phyloP scores from a whole-genome alignment of 2,888 invertebrate genomes.

The Drosophila anceps region DNA sequence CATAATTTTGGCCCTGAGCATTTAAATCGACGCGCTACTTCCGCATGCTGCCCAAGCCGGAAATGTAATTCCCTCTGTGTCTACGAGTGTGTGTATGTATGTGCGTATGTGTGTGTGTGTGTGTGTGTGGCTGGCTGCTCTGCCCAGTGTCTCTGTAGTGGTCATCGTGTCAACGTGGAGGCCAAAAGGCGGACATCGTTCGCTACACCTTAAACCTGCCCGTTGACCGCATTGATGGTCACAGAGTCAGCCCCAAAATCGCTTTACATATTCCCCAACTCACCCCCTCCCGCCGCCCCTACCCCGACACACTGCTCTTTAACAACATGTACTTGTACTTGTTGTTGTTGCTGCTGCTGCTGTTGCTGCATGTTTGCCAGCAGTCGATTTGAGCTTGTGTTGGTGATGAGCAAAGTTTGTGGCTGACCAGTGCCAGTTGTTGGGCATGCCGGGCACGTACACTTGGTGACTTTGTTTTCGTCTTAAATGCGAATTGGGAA shows the following conservation, averaged over 20 bases:
- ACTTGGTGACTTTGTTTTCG: constrained; percentile 75
- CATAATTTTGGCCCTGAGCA: constrained; percentile 76
- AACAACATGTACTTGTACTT: constrained; percentile 8
- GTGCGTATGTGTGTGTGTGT: constrained; percentile 2
- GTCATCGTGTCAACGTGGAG: constrained; percentile 67
- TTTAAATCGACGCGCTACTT: constrained; percentile 66
- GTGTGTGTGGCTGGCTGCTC: constrained; percentile 32
- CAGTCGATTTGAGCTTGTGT: constrained; percentile 46
- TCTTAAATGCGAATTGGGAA: constrained; percentile 80
- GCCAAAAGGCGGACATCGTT: constrained; percentile 71
- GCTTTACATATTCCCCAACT: constrained; percentile 48
- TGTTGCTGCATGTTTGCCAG: constrained; percentile 15
- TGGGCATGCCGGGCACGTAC: constrained; percentile 74
- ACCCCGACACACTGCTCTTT: not conserved
- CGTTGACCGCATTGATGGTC: constrained; percentile 78
- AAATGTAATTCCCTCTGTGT: constrained; percentile 68
- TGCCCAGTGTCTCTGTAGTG: constrained; percentile 49
- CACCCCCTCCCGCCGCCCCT: not conserved
- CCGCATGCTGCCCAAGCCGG: constrained; percentile 70
- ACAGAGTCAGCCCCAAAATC: constrained; percentile 71
- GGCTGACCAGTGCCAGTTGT: constrained; percentile 68
- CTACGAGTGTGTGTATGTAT: constrained; percentile 9
- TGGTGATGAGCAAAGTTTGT: constrained; percentile 74
- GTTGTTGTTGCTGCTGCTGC: constrained; percentile 10
- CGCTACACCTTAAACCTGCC: constrained; percentile 74